Conservation (phyloP, 1,140 invertebrate genomes). For the Drosophila yakuba region DNA sequence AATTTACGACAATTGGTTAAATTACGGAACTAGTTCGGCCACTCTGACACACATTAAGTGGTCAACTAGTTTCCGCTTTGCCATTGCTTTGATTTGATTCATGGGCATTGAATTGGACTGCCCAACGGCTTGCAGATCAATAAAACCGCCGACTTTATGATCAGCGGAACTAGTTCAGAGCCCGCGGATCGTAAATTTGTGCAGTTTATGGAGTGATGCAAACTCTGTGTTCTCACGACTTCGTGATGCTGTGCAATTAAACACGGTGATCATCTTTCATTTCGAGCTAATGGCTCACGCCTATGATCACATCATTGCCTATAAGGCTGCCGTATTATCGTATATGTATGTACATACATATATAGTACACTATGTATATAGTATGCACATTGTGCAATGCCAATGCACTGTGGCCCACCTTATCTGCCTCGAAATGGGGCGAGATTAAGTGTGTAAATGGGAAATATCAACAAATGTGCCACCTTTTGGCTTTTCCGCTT, state of each 20-base stretch:
- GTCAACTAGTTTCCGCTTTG: constrained; percentile 32
- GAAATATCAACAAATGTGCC: constrained; percentile 2
- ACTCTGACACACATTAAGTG: constrained; percentile 31
- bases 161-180: constrained; percentile 27
- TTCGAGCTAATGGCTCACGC: constrained; percentile 18
- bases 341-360: not conserved
- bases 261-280: constrained; percentile 34
- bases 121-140: not conserved
- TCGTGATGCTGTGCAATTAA: constrained; percentile 48
- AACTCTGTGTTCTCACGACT: constrained; percentile 18
- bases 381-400: constrained; percentile 6
- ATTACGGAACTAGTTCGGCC: constrained; percentile 7
- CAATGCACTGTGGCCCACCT: not conserved
- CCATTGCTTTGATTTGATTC: constrained; percentile 12
- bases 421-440: not conserved
- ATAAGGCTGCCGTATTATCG: not conserved
- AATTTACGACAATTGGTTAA: constrained; percentile 25
- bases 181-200: constrained; percentile 15
- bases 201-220: constrained; percentile 22
- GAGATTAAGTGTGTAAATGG: constrained; percentile 1
- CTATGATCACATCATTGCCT: constrained; percentile 26
- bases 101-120: constrained; percentile 7
- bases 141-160: constrained; percentile 20
- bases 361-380: not conserved
- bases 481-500: not conserved